Percentiles rank a stretch among this genome's conserved stretches.
These are phyloP conservation scores for Abscondita cerata DNA, from an alignment of 2,888 invertebrate species.

Conservation along the genomic window DNA sequence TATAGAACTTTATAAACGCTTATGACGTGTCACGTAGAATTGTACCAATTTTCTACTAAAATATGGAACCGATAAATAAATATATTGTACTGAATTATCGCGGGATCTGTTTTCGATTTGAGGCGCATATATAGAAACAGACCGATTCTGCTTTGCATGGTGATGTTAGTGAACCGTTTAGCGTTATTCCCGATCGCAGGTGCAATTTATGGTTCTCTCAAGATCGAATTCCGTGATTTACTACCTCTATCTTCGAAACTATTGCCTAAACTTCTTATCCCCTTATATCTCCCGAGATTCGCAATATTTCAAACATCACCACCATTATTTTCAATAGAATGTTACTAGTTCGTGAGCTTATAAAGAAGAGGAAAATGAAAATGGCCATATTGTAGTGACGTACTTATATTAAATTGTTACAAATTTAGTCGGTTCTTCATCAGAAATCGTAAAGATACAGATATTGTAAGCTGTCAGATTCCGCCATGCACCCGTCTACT, in stretches of 20 bases:
- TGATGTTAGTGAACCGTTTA: conserved; percentile 51
- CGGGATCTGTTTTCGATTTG: conserved; percentile 52
- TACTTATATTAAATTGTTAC: conserved; percentile 29
- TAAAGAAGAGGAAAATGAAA: conserved; percentile 36
- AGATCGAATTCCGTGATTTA: conserved; percentile 60
- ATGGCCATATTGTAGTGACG: conserved; percentile 29
- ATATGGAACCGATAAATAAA: conserved; percentile 53
- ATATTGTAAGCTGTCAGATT: conserved; percentile 45
- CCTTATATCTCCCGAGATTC: conserved; percentile 55
- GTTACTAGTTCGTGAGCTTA: conserved; percentile 53
- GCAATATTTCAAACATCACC: conserved; percentile 57
- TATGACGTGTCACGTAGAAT: conserved; percentile 38
- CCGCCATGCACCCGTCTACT: conserved; percentile 42
- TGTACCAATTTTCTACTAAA: conserved; percentile 42
- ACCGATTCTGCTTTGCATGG: conserved; percentile 51
- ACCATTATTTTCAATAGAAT: conserved; percentile 52
- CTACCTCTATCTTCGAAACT: conserved; percentile 58
- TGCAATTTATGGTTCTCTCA: conserved; percentile 60
- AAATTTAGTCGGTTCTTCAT: conserved; percentile 21
- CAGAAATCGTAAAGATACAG: conserved; percentile 33
- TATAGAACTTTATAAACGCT: conserved; percentile 28
- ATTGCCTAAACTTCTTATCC: conserved; percentile 59
- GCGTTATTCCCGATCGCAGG: conserved; percentile 57
- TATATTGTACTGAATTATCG: conserved; percentile 54
- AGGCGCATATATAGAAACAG: conserved; percentile 41